Percentiles rank a stretch among this genome's conserved stretches.
These are phyloP conservation scores for Mesorhabditis spiculigera DNA, from an alignment of 2,888 invertebrate genomes.

Conservation along the genomic window DNA sequence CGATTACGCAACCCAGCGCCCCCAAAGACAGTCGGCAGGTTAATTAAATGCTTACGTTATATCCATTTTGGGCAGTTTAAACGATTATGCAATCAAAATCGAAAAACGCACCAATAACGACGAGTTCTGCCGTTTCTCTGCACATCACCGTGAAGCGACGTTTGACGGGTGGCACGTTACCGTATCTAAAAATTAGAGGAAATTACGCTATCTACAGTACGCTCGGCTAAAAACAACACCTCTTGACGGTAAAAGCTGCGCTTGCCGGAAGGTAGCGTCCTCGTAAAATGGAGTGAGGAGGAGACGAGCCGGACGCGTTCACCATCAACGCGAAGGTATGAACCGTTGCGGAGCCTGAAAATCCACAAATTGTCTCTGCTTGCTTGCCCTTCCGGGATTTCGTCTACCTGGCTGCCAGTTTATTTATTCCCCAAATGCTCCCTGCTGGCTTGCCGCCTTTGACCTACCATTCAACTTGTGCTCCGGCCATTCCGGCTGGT, in stretches of 20 bases:
- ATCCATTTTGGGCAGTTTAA: too few species aligned
- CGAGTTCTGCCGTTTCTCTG: conserved; percentile 80
- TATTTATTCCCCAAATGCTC: too few species aligned
- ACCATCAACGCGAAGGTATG: conserved; percentile 49
- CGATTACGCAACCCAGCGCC: too few species aligned
- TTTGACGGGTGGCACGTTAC: conserved; percentile 91
- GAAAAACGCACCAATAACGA: conserved; percentile 64
- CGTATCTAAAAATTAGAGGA: conserved; percentile 78
- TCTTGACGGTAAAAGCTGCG: not conserved
- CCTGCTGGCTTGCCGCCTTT: too few species aligned
- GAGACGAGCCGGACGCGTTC: conserved; percentile 30
- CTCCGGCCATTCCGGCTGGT: conserved; percentile 66
- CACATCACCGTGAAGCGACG: conserved; percentile 82
- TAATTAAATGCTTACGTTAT: too few species aligned
- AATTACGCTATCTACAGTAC: too few species aligned
- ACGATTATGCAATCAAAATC: conserved; percentile 67
- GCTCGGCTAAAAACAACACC: too few species aligned
- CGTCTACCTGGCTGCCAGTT: too few species aligned
- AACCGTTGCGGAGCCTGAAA: conserved; percentile 9
- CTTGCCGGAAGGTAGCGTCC: not conserved
- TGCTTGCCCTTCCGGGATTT: too few species aligned
- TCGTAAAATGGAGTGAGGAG: not conserved
- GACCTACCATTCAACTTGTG: conserved; percentile 33
- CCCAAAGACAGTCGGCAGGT: too few species aligned
- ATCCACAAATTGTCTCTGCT: too few species aligned